phyloP scores from a whole-genome alignment of 2,113 vertebrate genomes.

The Thunnus thynnus region DNA sequence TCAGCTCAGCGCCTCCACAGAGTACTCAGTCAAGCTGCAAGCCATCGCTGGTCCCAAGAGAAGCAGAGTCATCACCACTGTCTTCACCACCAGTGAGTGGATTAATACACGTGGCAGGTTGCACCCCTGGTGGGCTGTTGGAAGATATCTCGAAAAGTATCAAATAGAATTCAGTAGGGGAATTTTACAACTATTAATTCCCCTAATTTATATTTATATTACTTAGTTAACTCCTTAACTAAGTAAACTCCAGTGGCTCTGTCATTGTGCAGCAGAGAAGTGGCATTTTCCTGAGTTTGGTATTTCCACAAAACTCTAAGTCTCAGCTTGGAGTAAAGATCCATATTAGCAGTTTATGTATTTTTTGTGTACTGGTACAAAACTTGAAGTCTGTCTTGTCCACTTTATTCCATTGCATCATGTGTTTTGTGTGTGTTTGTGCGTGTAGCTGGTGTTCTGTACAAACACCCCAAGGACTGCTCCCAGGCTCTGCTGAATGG shows the following conservation, averaged over 20 bases:
- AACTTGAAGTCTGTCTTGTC: not conserved
- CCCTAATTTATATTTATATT: not conserved
- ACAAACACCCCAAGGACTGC: conserved; percentile 93
- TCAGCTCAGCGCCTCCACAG: conserved; percentile 90
- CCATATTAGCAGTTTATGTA: too few relatives aligned
- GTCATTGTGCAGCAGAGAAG: too few relatives aligned
- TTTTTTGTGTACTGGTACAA: too few relatives aligned
- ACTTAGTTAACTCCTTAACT: not conserved
- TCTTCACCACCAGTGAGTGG: conserved; percentile 93
- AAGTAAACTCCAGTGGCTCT: not conserved
- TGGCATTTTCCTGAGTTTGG: too few relatives aligned
- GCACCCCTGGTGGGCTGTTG: not conserved
- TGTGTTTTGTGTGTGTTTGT: conserved; percentile 49
- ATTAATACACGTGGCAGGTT: not conserved
- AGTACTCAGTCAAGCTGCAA: conserved; percentile 90
- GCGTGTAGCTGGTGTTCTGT: conserved; percentile 90
- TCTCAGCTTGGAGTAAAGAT: not conserved
- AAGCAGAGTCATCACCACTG: conserved; percentile 87
- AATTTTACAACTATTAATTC: not conserved
- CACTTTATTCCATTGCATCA: not conserved
- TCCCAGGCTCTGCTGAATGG: conserved; percentile 96
- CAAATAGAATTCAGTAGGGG: not conserved
- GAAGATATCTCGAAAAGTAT: not conserved
- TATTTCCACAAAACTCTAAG: not conserved
- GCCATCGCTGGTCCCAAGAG: conserved; percentile 88